These are phyloP conservation scores for Chrysolina haemoptera DNA, from an alignment of 2,888 invertebrate species.

Conservation along the genomic window DNA sequence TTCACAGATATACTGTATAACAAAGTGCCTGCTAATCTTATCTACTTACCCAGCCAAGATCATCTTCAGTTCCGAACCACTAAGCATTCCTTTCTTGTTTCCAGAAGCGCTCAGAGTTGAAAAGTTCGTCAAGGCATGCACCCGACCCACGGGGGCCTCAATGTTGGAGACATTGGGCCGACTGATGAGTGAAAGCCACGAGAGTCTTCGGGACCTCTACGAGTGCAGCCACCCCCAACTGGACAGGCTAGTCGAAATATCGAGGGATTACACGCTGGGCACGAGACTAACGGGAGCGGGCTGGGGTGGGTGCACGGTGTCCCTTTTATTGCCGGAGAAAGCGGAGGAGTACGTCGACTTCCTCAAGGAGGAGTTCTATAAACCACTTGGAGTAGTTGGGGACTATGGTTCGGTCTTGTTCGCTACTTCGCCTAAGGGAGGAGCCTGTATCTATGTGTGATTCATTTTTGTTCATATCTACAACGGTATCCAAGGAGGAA, in stretches of 20 bases:
- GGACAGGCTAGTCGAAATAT: conserved; percentile 85
- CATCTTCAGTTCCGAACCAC: background rate
- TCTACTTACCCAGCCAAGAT: background rate
- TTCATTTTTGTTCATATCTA: background rate
- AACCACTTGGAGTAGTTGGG: conserved; percentile 70
- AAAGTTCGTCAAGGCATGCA: conserved; percentile 80
- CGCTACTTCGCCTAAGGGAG: conserved; percentile 80
- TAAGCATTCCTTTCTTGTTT: conserved; percentile 55
- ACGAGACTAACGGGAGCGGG: conserved; percentile 97
- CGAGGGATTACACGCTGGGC: conserved; percentile 76
- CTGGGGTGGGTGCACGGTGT: conserved; percentile 98
- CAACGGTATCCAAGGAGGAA: too few relatives aligned
- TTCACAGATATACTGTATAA: too few relatives aligned
- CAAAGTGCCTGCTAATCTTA: too few relatives aligned
- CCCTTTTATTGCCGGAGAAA: conserved; percentile 80
- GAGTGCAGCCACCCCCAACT: conserved; percentile 94
- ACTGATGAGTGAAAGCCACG: conserved; percentile 92
- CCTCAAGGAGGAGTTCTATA: conserved; percentile 82
- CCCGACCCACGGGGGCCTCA: conserved; percentile 61
- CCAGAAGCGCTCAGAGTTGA: conserved; percentile 89
- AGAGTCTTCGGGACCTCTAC: conserved; percentile 86
- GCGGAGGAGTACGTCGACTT: conserved; percentile 79
- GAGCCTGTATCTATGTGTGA: conserved; percentile 70
- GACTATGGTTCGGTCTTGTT: conserved; percentile 70
- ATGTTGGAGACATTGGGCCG: conserved; percentile 78